Conservation (phyloP, 2,113 vertebrate genomes). For the Prinia subflava region DNA sequence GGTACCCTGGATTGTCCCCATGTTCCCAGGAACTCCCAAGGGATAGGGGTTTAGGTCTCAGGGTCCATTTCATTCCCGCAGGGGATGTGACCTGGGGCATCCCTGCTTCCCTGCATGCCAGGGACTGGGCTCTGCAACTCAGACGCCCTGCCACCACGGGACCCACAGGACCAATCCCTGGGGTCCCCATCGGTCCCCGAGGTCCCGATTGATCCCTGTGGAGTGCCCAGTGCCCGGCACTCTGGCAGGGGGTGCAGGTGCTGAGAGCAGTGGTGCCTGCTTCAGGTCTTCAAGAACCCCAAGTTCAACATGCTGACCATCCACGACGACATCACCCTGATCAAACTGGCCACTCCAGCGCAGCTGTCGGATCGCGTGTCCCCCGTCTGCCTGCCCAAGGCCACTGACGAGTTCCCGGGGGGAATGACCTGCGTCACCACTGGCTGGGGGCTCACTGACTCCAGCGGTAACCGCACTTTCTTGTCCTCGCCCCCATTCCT, state of each 20-base stretch:
- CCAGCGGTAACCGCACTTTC: not conserved
- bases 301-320: conserved; percentile 34
- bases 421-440: conserved; percentile 60
- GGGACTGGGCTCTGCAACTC: not conserved
- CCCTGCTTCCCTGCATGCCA: too few species aligned
- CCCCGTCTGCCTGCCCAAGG: conserved; percentile 55
- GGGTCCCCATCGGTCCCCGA: fast-evolving
- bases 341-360: conserved; percentile 52
- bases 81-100: not conserved
- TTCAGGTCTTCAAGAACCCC: conserved; percentile 67
- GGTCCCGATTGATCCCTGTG: not conserved
- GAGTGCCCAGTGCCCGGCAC: fast-evolving
- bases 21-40: not conserved
- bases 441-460: conserved; percentile 64
- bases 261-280: not conserved
- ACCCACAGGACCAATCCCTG: not conserved
- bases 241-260: not conserved
- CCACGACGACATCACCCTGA: conserved; percentile 59
- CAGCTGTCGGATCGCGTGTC: not conserved
- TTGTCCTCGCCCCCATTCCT: not conserved
- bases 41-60: too few species aligned
- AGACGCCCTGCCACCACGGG: too few species aligned
- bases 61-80: not conserved
- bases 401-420: not conserved
- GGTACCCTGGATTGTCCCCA: not conserved